Percentiles rank a stretch among this genome's conserved stretches.
Evolutionary conservation across 2,113 vertebrate genomes (phyloP).

Genomic region (Daubentonia madagascariensis): DNA sequence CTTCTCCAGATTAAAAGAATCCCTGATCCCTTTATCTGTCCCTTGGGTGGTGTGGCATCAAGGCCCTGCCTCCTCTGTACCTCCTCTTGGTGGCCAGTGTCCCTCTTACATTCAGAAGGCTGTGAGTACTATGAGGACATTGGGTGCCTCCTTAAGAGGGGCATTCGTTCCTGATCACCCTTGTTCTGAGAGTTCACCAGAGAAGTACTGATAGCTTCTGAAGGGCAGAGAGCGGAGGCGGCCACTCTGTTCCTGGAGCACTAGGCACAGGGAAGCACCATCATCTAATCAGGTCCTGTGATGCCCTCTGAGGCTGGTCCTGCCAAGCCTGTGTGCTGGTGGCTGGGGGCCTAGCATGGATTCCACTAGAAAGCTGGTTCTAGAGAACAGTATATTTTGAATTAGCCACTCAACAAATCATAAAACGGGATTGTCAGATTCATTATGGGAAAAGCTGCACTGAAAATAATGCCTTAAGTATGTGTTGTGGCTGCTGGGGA

Average conservation of each 20-base stretch:
- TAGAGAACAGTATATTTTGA: slow-evolving; percentile 67
- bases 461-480: slow-evolving; percentile 82
- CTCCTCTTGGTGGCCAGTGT: not conserved
- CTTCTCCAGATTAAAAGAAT: not conserved
- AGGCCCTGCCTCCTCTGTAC: not conserved
- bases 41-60: not conserved
- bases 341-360: not conserved
- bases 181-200: not conserved
- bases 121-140: not conserved
- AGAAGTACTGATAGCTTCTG: not conserved
- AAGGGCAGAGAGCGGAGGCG: not conserved
- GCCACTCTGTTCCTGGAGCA: not conserved
- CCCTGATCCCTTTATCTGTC: not conserved
- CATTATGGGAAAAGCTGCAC: slow-evolving; percentile 79
- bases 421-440: slow-evolving; percentile 81
- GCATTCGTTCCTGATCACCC: not conserved
- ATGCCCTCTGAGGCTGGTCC: not conserved
- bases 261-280: not conserved
- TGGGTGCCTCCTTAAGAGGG: not conserved
- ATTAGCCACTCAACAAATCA: slow-evolving; percentile 77
- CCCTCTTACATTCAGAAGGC: not conserved
- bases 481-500: slow-evolving; percentile 81
- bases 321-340: not conserved
- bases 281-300: rapidly evolving
- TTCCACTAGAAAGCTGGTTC: not conserved